Evolutionary conservation across 1,140 invertebrate species (phyloP), one percentile per base, ranked within the genome.

Genomic region (Drosophila hydei): DNA sequence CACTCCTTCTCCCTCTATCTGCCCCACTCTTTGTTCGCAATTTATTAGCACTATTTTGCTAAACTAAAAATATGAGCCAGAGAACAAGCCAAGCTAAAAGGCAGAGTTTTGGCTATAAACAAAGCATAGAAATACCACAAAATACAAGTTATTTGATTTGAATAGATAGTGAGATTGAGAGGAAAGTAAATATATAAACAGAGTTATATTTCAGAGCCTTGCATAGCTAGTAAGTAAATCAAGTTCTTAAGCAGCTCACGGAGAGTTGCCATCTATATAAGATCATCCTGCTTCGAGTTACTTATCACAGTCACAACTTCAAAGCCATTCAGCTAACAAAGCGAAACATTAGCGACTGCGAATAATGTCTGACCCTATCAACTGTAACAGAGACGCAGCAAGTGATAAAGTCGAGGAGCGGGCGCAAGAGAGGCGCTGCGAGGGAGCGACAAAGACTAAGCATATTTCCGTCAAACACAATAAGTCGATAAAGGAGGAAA

Each of bases 391-490:
- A 14, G 38, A 40, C 38, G 14, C 6, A 14, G 38, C 4, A 0
- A 16, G 38, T 14, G 38, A n/a, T n/a, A 4, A 50, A 30, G 47
- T 27, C 19, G 18, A 4, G 8, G 33, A 1, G n/a, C 19, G 60
- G 4, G 25, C 38, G 50, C 40, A 56, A 38, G 16, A 27, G 43
- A 8, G 33, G 19, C 4, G 16, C 7, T 19, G 45, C 3, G 33
- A 12, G 27, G 16, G 18, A 51, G 48, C 23, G 36, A 65, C 60
- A 72, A 60, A 71, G 77, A 72, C 77, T 75, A 79, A 79, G 65
- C 77, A 79, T 72, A 76, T 75, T 78, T 78, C 63, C 76, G 58
- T 60, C 77, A 80, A 80, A 79, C 77, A 80, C 77, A 80, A 81
- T 81, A 81, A 81, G 79, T 81, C 79, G 79, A 81, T 81, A 81